phyloP scores from a whole-genome alignment of 2,797 vertebrate genomes.

The Chaetodon trifasciatus region DNA sequence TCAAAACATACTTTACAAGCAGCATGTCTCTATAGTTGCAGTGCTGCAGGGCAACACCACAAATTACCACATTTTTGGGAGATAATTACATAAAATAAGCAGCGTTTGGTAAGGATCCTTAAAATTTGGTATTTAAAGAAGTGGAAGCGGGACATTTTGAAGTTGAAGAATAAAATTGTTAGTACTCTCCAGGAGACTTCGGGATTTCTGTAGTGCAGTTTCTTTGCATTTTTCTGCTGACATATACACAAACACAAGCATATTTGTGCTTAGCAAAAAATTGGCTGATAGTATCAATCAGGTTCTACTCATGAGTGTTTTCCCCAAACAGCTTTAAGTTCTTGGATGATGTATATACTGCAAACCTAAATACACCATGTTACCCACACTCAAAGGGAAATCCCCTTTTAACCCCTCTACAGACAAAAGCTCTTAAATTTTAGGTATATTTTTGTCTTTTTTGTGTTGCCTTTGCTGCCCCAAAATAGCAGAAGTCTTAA shows the following conservation, averaged over 20 bases:
- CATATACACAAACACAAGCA: not conserved
- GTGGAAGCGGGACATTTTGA: no score
- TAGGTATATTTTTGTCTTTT: not conserved
- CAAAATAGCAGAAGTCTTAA: not conserved
- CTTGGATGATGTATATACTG: no score
- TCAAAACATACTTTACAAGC: conserved; percentile 9
- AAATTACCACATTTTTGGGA: not conserved
- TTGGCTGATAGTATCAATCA: not conserved
- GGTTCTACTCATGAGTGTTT: not conserved
- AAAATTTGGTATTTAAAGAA: not conserved
- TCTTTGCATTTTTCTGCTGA: no score
- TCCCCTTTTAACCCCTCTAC: not conserved
- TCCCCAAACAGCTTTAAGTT: not conserved
- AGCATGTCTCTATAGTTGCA: not conserved
- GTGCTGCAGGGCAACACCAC: not conserved
- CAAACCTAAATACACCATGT: not conserved
- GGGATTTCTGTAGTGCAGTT: not conserved
- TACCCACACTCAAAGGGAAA: not conserved
- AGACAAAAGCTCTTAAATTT: no score
- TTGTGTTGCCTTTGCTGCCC: conserved; percentile 1
- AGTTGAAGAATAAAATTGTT: not conserved
- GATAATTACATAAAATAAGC: not conserved
- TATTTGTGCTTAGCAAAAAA: not conserved
- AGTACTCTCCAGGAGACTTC: not conserved
- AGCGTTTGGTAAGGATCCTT: not conserved